Evolutionary conservation across 2,888 invertebrate genomes (phyloP), one percentile per base, ranked within the genome.

Genomic region (Chymomyza procnemis): DNA sequence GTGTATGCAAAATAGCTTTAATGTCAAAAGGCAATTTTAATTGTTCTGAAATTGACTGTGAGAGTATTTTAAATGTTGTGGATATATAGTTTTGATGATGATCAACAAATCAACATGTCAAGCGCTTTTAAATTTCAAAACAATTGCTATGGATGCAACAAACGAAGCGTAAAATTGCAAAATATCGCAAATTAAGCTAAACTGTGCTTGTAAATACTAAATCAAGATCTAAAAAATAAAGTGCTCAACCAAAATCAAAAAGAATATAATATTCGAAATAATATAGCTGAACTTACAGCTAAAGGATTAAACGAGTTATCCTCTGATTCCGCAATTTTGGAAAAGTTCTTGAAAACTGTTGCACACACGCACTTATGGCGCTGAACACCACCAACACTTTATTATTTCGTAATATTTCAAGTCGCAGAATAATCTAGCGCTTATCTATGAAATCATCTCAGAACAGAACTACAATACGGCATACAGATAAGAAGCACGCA

Each of bases 241-340:
- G 50, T 50, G 16, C 16, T 50, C 50, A 54, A 54, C 52, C 16
- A 30, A 41, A 41, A 41, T 1, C 18, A 54, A n/a, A 54, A 21
- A 52, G 9, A 52, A 52, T 19, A 19, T 1, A n/a, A 52, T 9
- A 9, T n/a, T 22, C 22, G 12, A 12, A 54, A 54, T 54, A 54
- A 18, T 54, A 6, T 66, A 63, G 67, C 61, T 67, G 62, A 61
- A 89, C 89, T 89, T 90, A 89, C 89, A 67, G 78, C 81, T n/a
- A 86, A 62, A 68, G 85, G 78, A 66, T 82, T 80, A 0, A 67
- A 66, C 70, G 65, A 47, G 64, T 82, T 74, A 56, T 85, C 84
- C 71, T 83, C 76, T 69, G 76, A 75, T 63, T 87, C 79, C 61
- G 89, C 82, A 86, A 89, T 85, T 76, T 87, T 89, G 80, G 66